Conservation (phyloP, 2,113 vertebrate species). For the Ameiurus melas region DNA sequence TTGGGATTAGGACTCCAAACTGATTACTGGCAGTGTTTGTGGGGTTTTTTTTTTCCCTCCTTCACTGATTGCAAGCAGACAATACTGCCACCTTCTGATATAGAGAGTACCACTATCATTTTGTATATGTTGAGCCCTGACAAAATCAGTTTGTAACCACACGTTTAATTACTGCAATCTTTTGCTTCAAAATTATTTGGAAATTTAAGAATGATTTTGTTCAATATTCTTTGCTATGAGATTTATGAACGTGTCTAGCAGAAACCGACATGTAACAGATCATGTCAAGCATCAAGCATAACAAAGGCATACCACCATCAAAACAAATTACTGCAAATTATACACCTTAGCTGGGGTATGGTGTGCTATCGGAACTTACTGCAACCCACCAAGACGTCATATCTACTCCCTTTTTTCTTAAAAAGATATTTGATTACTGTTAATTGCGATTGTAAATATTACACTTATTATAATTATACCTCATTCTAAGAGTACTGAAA, state of each 20-base stretch:
- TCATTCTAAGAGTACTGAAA: neutral
- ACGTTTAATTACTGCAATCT: neutral
- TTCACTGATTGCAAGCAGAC: neutral
- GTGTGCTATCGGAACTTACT: neutral
- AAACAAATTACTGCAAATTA: neutral
- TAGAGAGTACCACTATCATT: neutral
- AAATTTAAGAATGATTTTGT: neutral
- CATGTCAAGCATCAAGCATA: neutral
- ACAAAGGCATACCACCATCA: neutral
- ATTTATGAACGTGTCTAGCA: neutral
- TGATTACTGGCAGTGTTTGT: neutral
- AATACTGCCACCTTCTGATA: conserved; percentile 28
- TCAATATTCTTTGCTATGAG: neutral
- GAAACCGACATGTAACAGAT: neutral
- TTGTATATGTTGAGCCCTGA: neutral
- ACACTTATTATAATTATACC: neutral
- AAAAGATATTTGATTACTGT: neutral
- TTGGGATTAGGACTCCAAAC: neutral
- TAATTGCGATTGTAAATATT: neutral
- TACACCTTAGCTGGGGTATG: neutral
- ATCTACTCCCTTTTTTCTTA: neutral
- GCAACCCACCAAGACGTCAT: neutral
- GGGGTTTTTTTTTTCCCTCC: neutral
- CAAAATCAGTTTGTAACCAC: neutral
- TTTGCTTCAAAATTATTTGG: neutral